A percentile compares a stretch with the other conserved stretches of the same genome.
Conservation (phyloP, 1,140 invertebrate species). For the Pogonognathellus flavescens region DNA sequence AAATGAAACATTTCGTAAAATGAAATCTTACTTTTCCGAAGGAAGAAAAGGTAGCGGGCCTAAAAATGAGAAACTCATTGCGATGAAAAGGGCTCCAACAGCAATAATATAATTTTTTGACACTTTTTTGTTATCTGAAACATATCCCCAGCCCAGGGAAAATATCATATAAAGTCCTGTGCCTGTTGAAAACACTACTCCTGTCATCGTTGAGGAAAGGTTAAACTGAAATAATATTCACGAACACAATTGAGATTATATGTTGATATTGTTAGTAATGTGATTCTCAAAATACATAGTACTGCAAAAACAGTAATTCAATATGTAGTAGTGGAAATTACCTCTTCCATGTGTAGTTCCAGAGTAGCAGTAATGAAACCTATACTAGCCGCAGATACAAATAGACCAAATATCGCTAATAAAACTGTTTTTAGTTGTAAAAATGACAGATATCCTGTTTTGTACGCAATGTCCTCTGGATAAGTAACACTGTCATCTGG, state of each 20-base stretch:
- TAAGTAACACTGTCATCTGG: neutral
- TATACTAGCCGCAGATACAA: slow-evolving; percentile 83
- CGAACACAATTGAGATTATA: neutral
- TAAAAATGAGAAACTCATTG: slow-evolving; percentile 78
- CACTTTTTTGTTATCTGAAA: slow-evolving; percentile 77
- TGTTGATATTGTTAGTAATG: no score
- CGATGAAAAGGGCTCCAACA: slow-evolving; percentile 78
- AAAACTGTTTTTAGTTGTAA: slow-evolving; percentile 80
- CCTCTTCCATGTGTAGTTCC: slow-evolving; percentile 83
- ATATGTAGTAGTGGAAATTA: slow-evolving; percentile 55
- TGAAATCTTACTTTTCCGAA: slow-evolving; percentile 73
- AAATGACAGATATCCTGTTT: slow-evolving; percentile 74
- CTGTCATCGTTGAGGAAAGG: slow-evolving; percentile 80
- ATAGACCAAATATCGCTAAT: slow-evolving; percentile 78
- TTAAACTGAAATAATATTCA: slow-evolving; percentile 73
- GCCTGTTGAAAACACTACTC: slow-evolving; percentile 88
- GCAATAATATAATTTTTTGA: slow-evolving; percentile 79
- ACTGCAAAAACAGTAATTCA: no score
- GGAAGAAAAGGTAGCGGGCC: slow-evolving; percentile 82
- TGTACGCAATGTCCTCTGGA: neutral
- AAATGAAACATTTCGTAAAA: no score
- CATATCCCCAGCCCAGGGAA: slow-evolving; percentile 84
- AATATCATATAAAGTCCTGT: slow-evolving; percentile 86
- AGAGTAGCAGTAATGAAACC: slow-evolving; percentile 86
- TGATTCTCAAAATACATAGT: no score